Evolutionary conservation across 2,113 vertebrate species (phyloP).

Genomic region (Sinocyclocheilus rhinocerous): DNA sequence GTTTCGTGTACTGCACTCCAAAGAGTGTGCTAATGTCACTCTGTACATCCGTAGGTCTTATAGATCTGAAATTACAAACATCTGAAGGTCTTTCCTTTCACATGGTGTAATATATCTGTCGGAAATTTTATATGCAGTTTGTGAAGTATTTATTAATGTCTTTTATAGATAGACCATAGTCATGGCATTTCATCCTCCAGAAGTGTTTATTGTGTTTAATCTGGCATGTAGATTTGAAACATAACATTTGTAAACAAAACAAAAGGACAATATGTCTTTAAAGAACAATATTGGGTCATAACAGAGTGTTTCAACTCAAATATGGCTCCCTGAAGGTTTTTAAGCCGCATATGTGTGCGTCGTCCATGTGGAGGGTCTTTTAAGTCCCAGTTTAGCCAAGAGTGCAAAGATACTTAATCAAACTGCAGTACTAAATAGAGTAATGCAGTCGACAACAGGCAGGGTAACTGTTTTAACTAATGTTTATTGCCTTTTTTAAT

Average conservation of each 20-base stretch:
- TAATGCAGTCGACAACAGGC: conserved; percentile 8
- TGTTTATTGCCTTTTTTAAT: conserved; percentile 40
- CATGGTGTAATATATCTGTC: conserved; percentile 67
- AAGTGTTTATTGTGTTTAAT: conserved; percentile 42
- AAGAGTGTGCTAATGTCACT: conserved; percentile 66
- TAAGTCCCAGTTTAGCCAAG: neutral
- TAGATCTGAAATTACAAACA: conserved; percentile 72
- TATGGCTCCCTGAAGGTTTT: conserved; percentile 35
- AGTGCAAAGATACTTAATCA: conserved; percentile 7
- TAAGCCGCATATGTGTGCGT: neutral
- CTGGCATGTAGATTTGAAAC: conserved; percentile 16
- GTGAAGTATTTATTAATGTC: conserved; percentile 47
- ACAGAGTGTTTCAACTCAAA: neutral
- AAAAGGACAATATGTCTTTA: conserved; percentile 33
- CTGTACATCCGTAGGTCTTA: conserved; percentile 76
- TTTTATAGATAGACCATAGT: conserved; percentile 19
- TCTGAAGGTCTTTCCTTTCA: conserved; percentile 60
- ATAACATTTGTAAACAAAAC: conserved; percentile 35
- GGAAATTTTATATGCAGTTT: conserved; percentile 47
- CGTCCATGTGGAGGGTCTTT: conserved; percentile 4
- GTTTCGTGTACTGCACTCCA: conserved; percentile 58
- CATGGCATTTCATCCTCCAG: conserved; percentile 29
- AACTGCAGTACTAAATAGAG: conserved; percentile 12
- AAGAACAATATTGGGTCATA: conserved; percentile 27
- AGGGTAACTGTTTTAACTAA: conserved; percentile 19